phyloP scores from a whole-genome alignment of 2,797 vertebrate genomes.

The Sandelia bainsii region DNA sequence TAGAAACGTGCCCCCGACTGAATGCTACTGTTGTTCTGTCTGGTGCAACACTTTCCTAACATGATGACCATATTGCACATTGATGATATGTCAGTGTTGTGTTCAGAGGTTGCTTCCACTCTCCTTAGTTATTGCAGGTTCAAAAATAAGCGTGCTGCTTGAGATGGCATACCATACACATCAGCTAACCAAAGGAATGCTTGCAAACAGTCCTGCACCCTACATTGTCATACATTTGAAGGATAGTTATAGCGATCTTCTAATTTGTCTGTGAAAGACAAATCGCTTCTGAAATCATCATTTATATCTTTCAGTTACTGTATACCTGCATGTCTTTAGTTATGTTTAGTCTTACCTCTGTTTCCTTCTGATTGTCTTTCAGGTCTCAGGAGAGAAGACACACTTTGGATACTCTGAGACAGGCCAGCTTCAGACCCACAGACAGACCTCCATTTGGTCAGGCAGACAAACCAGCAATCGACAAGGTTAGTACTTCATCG shows the following conservation, averaged over 20 bases:
- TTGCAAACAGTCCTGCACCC: neutral
- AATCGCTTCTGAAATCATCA: neutral
- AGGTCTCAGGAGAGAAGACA: slow-evolving; percentile 86
- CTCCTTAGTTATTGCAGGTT: neutral
- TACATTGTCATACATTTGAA: neutral
- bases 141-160: neutral
- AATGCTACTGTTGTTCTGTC: no score
- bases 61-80: no score
- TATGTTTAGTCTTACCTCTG: neutral
- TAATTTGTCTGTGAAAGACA: no score
- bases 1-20: no score
- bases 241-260: no score
- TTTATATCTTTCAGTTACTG: neutral
- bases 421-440: slow-evolving; percentile 68
- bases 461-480: slow-evolving; percentile 65
- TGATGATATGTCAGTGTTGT: neutral
- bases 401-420: slow-evolving; percentile 84
- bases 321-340: neutral
- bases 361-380: neutral
- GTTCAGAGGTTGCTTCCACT: neutral
- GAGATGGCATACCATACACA: neutral
- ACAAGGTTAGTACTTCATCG: slow-evolving; percentile 77
- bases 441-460: slow-evolving; percentile 68
- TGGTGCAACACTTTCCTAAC: no score
- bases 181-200: neutral